Base-by-base conservation (phyloP, 2,797 vertebrate genomes). In the Bradypodion ventrale region DNA sequence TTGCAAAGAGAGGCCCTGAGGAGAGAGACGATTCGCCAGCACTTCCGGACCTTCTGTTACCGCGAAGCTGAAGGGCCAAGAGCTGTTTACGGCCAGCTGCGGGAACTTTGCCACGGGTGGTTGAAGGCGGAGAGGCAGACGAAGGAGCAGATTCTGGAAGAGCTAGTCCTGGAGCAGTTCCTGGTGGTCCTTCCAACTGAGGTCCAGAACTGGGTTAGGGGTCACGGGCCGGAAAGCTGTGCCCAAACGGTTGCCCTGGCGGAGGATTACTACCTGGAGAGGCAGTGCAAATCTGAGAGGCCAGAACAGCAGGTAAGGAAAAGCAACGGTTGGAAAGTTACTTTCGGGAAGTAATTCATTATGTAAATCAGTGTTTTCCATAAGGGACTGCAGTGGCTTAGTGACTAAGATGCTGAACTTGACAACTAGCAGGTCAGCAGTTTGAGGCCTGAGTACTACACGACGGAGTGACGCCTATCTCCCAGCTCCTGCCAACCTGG, bases 111-210 rank as follows among this genome's bases (percentile, higher is more conserved):
- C 32, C 32, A 27, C 5, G 44, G 27, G 65, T 80, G 78, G 78
- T 23, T 80, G 65, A 80, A 80, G 46, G 65, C 3, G 2, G 46
- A 69, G 32, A 52, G 13, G 46, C 65, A 29, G 23, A 52, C 78
- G 4, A 80, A 80, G 32, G 44, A 37, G 44, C n/a, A 80, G 65
- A 68, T 68, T 10, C 12, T 80, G 46, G 78, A 69, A n/a, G n/a
- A 25, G n/a, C 46, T 79, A 44, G 23, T 79, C 29, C 63, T 79
- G 63, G 78, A 79, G 78, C 73, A 75, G 46, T 52, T 75, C 46
- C 46, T 75, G 73, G 44, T 73, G 29, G 7, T 75, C n/a, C 19
- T 75, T 29, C 73, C 73, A 19, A 3, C 3, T 2, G 46, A 75
- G 46, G 19, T 75, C 15, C 73, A 35, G 73, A 21, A 2, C n/a